Percentiles rank a stretch among this genome's conserved stretches.
These are phyloP conservation scores for Paralinhomoeus sp. DNA, from an alignment of 2,888 invertebrate species.

Conservation along the genomic window DNA sequence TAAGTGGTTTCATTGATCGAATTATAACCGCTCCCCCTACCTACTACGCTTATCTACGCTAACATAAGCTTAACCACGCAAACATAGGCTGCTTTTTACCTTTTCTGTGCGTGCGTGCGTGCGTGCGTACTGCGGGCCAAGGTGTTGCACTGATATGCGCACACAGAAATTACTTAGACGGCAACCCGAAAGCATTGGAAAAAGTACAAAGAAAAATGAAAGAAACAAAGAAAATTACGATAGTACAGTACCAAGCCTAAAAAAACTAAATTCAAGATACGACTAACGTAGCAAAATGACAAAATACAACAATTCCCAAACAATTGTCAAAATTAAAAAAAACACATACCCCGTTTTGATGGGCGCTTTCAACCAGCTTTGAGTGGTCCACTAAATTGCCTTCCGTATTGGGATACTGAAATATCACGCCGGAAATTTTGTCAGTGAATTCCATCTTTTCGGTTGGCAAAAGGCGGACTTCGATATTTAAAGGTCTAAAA, in stretches of 20 bases:
- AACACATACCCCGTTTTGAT: slow-evolving; percentile 53
- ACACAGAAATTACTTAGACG: background rate
- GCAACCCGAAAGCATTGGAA: background rate
- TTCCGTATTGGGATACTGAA: slow-evolving; percentile 91
- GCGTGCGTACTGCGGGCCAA: too few relatives aligned
- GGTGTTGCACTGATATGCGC: too few relatives aligned
- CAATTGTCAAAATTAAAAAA: too few relatives aligned
- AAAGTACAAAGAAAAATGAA: too few relatives aligned
- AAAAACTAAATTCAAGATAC: background rate
- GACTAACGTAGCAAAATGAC: background rate
- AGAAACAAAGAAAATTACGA: background rate
- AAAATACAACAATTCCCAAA: background rate
- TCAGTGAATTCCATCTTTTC: slow-evolving; percentile 31
- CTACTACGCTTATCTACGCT: too few relatives aligned
- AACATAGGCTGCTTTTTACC: too few relatives aligned
- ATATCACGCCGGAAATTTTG: slow-evolving; percentile 54
- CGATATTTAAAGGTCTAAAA: slow-evolving; percentile 48
- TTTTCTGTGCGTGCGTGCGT: too few relatives aligned
- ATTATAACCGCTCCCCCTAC: too few relatives aligned
- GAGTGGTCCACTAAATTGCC: slow-evolving; percentile 59
- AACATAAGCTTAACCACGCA: too few relatives aligned
- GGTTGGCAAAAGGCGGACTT: slow-evolving; percentile 43
- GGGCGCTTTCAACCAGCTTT: slow-evolving; percentile 52
- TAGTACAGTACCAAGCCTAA: background rate
- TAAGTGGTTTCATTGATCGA: too few relatives aligned